These are phyloP conservation scores for Selenia dentaria DNA, from an alignment of 2,888 invertebrate species.

Conservation along the genomic window DNA sequence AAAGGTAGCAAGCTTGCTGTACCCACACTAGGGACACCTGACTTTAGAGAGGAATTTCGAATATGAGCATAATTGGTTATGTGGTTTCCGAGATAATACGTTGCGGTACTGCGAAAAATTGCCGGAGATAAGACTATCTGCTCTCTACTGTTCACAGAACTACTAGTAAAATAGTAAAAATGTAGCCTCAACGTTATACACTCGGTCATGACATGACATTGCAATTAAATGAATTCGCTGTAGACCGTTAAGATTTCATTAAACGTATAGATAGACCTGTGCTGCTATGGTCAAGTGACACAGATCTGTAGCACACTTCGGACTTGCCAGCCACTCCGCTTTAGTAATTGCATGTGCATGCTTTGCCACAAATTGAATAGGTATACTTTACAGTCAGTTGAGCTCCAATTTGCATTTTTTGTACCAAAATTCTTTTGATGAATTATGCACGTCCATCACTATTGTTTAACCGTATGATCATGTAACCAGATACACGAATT, in stretches of 20 bases:
- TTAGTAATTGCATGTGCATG: conserved; percentile 25
- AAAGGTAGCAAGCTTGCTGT: too few species aligned
- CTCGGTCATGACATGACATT: conserved; percentile 32
- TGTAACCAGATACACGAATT: conserved; percentile 26
- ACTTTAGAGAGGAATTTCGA: too few species aligned
- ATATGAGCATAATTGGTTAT: too few species aligned
- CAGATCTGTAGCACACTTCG: conserved; percentile 30
- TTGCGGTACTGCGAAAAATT: too few species aligned
- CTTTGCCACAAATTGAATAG: conserved; percentile 16
- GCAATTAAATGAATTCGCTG: conserved; percentile 33
- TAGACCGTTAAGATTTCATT: conserved; percentile 36
- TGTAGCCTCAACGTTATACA: conserved; percentile 15
- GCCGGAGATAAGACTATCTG: too few species aligned
- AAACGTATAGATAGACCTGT: conserved; percentile 29
- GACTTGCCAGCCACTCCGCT: conserved; percentile 13
- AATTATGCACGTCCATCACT: conserved; percentile 20
- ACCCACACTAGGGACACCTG: too few species aligned
- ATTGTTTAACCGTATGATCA: conserved; percentile 23
- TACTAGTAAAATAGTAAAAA: too few species aligned
- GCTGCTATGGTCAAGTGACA: conserved; percentile 35
- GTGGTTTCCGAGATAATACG: too few species aligned
- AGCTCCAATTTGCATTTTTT: conserved; percentile 14
- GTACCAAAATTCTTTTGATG: conserved; percentile 13
- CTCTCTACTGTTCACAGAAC: too few species aligned
- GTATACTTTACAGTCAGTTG: conserved; percentile 15